Percentiles rank a stretch among this genome's conserved stretches.
Evolutionary conservation across 1,140 invertebrate genomes (phyloP).

Genomic region (Magallana ariakensis): DNA sequence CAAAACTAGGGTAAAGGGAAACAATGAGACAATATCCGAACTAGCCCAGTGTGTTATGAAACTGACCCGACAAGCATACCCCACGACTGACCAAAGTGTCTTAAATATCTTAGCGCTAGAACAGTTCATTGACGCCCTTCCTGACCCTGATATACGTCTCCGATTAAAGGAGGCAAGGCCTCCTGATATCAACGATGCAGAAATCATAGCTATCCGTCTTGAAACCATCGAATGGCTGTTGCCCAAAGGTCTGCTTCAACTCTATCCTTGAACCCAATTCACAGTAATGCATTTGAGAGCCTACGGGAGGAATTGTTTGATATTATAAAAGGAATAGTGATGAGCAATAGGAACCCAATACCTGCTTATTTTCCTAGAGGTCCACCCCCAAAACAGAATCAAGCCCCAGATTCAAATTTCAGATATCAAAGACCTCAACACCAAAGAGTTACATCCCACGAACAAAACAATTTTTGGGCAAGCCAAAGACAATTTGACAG

Average conservation of each 20-base stretch:
- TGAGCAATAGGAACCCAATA: no score
- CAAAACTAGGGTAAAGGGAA: constrained; percentile 30
- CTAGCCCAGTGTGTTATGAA: constrained; percentile 48
- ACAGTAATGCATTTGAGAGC: no score
- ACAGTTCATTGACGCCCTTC: constrained; percentile 48
- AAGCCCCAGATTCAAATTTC: no score
- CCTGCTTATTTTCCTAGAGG: no score
- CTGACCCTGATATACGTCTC: constrained; percentile 39
- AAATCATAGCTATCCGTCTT: constrained; percentile 29
- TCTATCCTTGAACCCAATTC: neutral
- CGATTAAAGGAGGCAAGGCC: constrained; percentile 19
- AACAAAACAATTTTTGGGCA: no score
- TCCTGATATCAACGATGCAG: constrained; percentile 39
- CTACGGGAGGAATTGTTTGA: no score
- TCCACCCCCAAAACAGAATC: no score
- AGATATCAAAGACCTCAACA: no score
- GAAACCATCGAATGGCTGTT: constrained; percentile 42
- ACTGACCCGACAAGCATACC: constrained; percentile 46
- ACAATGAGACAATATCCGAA: constrained; percentile 31
- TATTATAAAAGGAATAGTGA: no score
- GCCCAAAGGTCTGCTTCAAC: constrained; percentile 6
- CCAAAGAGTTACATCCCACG: no score
- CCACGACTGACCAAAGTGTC: neutral
- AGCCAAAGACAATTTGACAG: no score
- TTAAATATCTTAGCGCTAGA: constrained; percentile 19